A percentile compares a stretch with the other conserved stretches of the same genome.
Conservation (phyloP, 2,797 vertebrate species). For the Etheostoma perlongum region DNA sequence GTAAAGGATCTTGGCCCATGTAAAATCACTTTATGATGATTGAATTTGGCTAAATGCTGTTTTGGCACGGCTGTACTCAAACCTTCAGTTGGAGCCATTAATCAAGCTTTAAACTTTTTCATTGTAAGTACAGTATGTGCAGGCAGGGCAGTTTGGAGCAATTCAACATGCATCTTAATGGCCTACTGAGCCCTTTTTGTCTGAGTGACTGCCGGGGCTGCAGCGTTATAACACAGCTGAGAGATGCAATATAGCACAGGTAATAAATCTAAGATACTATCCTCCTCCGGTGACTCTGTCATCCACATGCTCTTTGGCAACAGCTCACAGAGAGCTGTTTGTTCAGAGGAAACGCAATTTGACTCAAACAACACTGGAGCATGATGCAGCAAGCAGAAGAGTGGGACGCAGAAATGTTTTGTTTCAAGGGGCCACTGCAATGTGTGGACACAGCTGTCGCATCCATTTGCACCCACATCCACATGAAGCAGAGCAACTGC, state of each 20-base stretch:
- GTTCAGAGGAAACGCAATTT: constrained; percentile 36
- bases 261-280: constrained; percentile 64
- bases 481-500: constrained; percentile 16
- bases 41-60: constrained; percentile 68
- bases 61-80: constrained; percentile 43
- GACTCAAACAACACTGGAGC: constrained; percentile 16
- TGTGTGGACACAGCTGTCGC: constrained; percentile 40
- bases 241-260: constrained; percentile 55
- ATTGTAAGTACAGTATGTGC: constrained; percentile 10
- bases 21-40: constrained; percentile 59
- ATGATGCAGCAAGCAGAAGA: constrained; percentile 24
- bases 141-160: constrained; percentile 17
- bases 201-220: constrained; percentile 18
- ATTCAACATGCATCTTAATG: constrained; percentile 26
- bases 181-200: constrained; percentile 46
- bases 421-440: constrained; percentile 41
- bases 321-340: constrained; percentile 42
- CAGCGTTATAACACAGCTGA: constrained; percentile 44
- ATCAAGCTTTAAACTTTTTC: constrained; percentile 40
- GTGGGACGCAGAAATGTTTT: constrained; percentile 22
- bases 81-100: constrained; percentile 35
- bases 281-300: constrained; percentile 32
- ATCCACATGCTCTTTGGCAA: constrained; percentile 53
- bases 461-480: constrained; percentile 31
- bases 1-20: constrained; percentile 32